Evolutionary conservation across 2,113 vertebrate genomes (phyloP).

Genomic region (Gallinago paraguaiae): DNA sequence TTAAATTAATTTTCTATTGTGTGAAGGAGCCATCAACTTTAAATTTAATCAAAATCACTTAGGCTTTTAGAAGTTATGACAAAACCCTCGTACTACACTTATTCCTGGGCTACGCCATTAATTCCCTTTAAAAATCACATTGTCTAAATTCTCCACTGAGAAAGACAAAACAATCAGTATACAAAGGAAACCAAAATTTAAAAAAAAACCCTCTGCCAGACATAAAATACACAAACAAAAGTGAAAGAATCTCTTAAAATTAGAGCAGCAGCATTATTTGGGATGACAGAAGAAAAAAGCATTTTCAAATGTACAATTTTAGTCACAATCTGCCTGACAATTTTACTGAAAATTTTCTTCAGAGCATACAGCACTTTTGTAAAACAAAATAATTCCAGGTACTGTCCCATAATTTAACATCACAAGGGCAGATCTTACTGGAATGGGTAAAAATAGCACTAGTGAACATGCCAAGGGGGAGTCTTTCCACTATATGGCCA

Average conservation of each 20-base stretch:
- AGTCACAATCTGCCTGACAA: background rate
- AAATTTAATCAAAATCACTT: background rate
- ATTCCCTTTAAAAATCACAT: background rate
- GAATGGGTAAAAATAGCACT: constrained; percentile 70
- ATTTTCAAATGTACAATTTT: background rate
- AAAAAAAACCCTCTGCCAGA: background rate
- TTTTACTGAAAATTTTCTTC: background rate
- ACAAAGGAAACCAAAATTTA: background rate
- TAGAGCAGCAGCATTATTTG: background rate
- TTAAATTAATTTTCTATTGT: background rate
- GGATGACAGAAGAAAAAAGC: background rate
- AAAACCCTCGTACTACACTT: background rate
- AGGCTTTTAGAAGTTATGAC: background rate
- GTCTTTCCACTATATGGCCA: constrained; percentile 61
- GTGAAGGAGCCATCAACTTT: background rate
- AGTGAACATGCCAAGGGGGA: constrained; percentile 54
- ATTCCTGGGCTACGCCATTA: background rate
- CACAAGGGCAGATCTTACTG: constrained; percentile 62
- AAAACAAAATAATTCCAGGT: constrained; percentile 59
- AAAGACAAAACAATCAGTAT: background rate
- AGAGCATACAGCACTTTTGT: background rate
- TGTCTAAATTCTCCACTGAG: background rate
- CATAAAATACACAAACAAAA: background rate
- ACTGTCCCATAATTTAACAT: constrained; percentile 43
- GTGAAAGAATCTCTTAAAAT: background rate